Evolutionary conservation across 2,888 invertebrate genomes (phyloP), one percentile per base, ranked within the genome.

Genomic region (Platycheirus rosarum): DNA sequence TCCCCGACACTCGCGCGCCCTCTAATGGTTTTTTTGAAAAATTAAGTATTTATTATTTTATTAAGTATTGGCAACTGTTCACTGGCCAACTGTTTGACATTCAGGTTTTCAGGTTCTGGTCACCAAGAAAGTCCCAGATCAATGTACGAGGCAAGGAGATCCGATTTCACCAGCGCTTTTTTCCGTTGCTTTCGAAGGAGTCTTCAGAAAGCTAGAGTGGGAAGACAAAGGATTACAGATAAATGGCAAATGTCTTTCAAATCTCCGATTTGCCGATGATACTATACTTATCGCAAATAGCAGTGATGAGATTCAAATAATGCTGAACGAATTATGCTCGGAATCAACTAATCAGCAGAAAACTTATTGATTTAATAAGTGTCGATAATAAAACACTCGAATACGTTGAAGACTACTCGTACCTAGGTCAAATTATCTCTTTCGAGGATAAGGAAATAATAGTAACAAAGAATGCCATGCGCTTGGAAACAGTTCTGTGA

Each of bases 221-320:
- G 18, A 44, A 9, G 9, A 8, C 9, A 44, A 9, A 18, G 44
- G 44, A 2, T 44, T 16, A 9, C 29, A 14, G 11, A 9, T 29
- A 49, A 29, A 49, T 14, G 29, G 49, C 8, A 49, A 11, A 26
- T 48, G 14, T 8, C 13, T 48, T 26, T 26, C 48, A 48, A 48
- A 48, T 49, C 29, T 14, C 2, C 13, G 14, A 49, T 49, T 49
- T 8, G 29, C 29, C 9, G 49, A 49, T 8, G 49, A 49, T 14
- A 23, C 29, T 8, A 29, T 49, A 29, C 29, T 49, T 1, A 14
- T 49, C 9, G 29, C 49, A 14, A 49, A 49, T 9, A 23, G 16
- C 29, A 29, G 14, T 49, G 26, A 11, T 14, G 20, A 44, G 5
- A 2, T 44, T 0, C 13, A 48, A 48, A 13, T 5, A 23, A 13